Evolutionary conservation across 1,140 invertebrate species (phyloP).

Genomic region (Araneus ventricosus): DNA sequence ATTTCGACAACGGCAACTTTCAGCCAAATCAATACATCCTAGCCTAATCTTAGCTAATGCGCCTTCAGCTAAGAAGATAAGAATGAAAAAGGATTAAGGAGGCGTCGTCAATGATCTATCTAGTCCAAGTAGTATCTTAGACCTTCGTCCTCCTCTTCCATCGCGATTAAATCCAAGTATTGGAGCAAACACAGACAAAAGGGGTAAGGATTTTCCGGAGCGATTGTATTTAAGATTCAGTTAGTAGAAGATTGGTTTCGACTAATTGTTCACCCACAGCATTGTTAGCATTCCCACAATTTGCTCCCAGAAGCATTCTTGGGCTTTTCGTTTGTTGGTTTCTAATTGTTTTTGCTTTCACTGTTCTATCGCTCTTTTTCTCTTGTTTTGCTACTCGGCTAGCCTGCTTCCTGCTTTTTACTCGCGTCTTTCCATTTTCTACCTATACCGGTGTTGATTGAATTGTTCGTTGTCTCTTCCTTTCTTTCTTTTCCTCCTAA

Average conservation of each 20-base stretch:
- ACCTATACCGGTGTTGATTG: constrained; percentile 48
- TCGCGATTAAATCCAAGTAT: constrained; percentile 39
- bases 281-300: constrained; percentile 58
- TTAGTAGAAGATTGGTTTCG: constrained; percentile 66
- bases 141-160: background rate
- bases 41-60: constrained; percentile 26
- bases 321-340: constrained; percentile 39
- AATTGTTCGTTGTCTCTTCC: constrained; percentile 37
- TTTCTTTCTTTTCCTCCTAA: background rate
- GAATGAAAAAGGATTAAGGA: constrained; percentile 43
- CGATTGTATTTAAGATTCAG: constrained; percentile 49
- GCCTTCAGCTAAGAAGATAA: constrained; percentile 6
- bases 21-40: background rate
- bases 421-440: constrained; percentile 43
- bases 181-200: constrained; percentile 39
- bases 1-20: background rate
- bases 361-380: background rate
- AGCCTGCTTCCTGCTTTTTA: background rate
- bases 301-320: constrained; percentile 53
- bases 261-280: constrained; percentile 49
- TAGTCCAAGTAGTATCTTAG: constrained; percentile 34
- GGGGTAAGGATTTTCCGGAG: constrained; percentile 13
- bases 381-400: constrained; percentile 42
- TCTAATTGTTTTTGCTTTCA: constrained; percentile 36
- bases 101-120: constrained; percentile 17